Percentiles rank a stretch among this genome's conserved stretches.
Conservation (phyloP, 2,888 invertebrate genomes). For the Zonitis immaculata region DNA sequence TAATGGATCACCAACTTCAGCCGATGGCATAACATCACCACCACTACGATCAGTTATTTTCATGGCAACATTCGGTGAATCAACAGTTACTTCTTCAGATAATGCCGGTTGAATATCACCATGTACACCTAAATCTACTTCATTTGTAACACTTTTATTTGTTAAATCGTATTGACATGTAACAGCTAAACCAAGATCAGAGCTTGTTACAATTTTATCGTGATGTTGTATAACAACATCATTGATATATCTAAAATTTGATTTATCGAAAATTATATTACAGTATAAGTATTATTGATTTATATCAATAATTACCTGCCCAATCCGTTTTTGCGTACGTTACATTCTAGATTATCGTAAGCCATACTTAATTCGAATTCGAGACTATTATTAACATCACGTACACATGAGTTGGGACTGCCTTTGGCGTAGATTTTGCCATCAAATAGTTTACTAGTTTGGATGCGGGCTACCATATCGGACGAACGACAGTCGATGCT, state of each 20-base stretch:
- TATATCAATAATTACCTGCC: no score
- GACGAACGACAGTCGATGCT: conserved; percentile 88
- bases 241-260: conserved; percentile 60
- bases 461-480: conserved; percentile 89
- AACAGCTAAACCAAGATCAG: conserved; percentile 87
- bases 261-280: neutral
- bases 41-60: conserved; percentile 82
- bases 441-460: conserved; percentile 87
- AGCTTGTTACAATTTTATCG: conserved; percentile 91
- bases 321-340: conserved; percentile 82
- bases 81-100: conserved; percentile 87
- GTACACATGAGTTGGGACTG: conserved; percentile 87
- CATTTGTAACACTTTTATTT: conserved; percentile 90
- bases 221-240: conserved; percentile 95
- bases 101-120: conserved; percentile 74
- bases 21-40: conserved; percentile 77
- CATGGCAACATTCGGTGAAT: conserved; percentile 94
- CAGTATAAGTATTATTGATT: no score
- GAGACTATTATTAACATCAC: conserved; percentile 80
- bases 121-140: conserved; percentile 83
- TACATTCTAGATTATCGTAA: conserved; percentile 89
- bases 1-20: conserved; percentile 89
- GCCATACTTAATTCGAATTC: conserved; percentile 91
- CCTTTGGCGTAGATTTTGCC: conserved; percentile 95
- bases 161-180: conserved; percentile 92